Conservation (phyloP, 2,888 invertebrate genomes). For the Laothoe populi region DNA sequence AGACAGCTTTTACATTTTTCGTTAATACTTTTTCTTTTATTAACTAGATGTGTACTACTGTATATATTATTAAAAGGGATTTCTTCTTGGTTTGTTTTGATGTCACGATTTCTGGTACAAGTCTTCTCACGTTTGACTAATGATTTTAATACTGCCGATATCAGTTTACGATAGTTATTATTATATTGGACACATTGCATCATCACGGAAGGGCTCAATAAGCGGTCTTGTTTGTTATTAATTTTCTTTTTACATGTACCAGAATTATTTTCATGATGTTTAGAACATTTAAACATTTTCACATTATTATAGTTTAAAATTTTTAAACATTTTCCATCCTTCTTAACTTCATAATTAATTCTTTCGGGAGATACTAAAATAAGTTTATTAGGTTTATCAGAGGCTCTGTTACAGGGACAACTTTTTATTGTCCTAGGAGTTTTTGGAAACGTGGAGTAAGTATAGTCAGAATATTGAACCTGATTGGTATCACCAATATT, state of each 20-base stretch:
- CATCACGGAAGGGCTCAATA: not conserved
- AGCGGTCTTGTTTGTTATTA: not conserved
- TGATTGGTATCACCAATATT: not conserved
- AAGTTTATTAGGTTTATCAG: not conserved
- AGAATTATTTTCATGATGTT: no score
- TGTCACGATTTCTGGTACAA: not conserved
- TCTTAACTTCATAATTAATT: slow-evolving; percentile 17
- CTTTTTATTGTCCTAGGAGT: not conserved
- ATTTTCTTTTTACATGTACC: not conserved
- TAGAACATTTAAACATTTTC: slow-evolving; percentile 3
- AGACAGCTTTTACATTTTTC: not conserved
- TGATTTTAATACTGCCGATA: not conserved
- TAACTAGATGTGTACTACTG: not conserved
- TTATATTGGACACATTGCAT: not conserved
- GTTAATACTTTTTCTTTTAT: not conserved
- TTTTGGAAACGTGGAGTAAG: not conserved
- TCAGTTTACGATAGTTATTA: not conserved
- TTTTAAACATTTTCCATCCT: slow-evolving; percentile 5
- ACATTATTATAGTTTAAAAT: slow-evolving; percentile 13
- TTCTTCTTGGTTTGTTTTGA: not conserved
- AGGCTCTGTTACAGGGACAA: not conserved
- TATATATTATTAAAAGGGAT: not conserved
- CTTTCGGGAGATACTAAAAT: slow-evolving; percentile 11
- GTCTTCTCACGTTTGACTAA: not conserved
- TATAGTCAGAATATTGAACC: not conserved